Percentiles rank a stretch among this genome's conserved stretches.
phyloP scores from a whole-genome alignment of 2,888 invertebrate genomes.

The Erebia palarica region DNA sequence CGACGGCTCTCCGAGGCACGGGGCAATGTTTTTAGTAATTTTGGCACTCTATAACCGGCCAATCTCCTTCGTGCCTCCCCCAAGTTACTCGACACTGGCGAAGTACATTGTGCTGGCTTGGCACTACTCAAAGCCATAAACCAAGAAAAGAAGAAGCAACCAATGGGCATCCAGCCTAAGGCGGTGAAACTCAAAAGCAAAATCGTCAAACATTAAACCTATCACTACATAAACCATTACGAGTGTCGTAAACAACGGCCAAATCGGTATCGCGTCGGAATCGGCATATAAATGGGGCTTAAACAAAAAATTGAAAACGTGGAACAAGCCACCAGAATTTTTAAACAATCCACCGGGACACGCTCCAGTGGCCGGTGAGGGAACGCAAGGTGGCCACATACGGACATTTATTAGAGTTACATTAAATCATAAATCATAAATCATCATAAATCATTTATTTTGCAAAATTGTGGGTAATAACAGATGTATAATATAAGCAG shows the following conservation, averaged over 20 bases:
- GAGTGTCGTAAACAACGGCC: constrained; percentile 31
- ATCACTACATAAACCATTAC: constrained; percentile 28
- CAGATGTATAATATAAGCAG: too few species aligned
- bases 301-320: constrained; percentile 50
- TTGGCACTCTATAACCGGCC: too few species aligned
- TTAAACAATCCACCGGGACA: constrained; percentile 51
- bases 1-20: too few species aligned
- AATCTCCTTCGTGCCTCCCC: too few species aligned
- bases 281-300: constrained; percentile 47
- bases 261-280: constrained; percentile 37
- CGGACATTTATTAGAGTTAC: constrained; percentile 20
- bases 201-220: constrained; percentile 27
- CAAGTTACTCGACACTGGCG: too few species aligned
- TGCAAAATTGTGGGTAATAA: too few species aligned
- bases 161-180: neutral
- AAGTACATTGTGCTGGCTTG: too few species aligned
- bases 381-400: constrained; percentile 39
- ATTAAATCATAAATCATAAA: too few species aligned
- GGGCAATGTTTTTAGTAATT: too few species aligned
- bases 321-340: constrained; percentile 51
- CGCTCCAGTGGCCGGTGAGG: constrained; percentile 50
- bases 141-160: too few species aligned
- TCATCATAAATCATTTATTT: too few species aligned
- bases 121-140: too few species aligned
- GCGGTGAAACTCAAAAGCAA: constrained; percentile 22